Percentiles rank a stretch among this genome's conserved stretches.
Conservation (phyloP, 2,888 invertebrate genomes). For the Lithophane leautieri region DNA sequence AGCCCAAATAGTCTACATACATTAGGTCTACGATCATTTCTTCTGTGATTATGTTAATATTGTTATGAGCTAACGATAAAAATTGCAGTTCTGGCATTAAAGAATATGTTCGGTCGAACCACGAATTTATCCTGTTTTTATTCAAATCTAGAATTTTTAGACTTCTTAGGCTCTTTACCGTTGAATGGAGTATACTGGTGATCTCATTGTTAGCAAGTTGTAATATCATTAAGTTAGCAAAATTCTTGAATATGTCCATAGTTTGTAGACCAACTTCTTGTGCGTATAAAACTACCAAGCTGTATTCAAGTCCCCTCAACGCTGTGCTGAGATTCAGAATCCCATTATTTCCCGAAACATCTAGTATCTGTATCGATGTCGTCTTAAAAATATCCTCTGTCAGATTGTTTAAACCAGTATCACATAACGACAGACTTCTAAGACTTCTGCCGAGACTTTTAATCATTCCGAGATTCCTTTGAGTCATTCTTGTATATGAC, state of each 20-base stretch:
- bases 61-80: constrained; percentile 88
- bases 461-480: constrained; percentile 68
- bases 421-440: constrained; percentile 82
- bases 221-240: constrained; percentile 84
- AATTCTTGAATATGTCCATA: constrained; percentile 78
- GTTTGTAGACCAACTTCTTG: constrained; percentile 81
- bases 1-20: constrained; percentile 83
- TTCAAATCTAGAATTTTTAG: constrained; percentile 88
- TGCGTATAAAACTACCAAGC: constrained; percentile 85
- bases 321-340: constrained; percentile 75
- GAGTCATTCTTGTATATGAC: constrained; percentile 75
- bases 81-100: constrained; percentile 81
- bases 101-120: constrained; percentile 86
- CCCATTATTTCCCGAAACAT: constrained; percentile 89
- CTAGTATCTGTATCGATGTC: constrained; percentile 85
- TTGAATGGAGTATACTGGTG: constrained; percentile 69
- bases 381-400: constrained; percentile 80
- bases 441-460: constrained; percentile 69
- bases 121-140: constrained; percentile 89
- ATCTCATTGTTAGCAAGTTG: constrained; percentile 89
- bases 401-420: constrained; percentile 81
- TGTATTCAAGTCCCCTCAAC: constrained; percentile 83
- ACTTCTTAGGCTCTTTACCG: constrained; percentile 77
- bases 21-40: constrained; percentile 90
- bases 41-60: constrained; percentile 89